phyloP scores from a whole-genome alignment of 2,797 vertebrate species.

The Pseudopleuronectes americanus region DNA sequence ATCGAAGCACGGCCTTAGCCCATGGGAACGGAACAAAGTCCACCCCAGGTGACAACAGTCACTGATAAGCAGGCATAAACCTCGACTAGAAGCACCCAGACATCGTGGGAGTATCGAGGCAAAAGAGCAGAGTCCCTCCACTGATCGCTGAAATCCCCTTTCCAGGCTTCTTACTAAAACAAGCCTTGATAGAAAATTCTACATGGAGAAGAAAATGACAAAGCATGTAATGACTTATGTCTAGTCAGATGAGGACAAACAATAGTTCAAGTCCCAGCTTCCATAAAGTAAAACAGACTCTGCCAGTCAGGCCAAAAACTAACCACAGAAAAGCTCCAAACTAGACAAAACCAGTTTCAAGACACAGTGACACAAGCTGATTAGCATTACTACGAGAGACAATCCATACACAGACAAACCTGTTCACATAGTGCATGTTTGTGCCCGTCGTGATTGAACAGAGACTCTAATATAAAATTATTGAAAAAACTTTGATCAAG shows the following conservation, averaged over 20 bases:
- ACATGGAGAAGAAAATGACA: no score
- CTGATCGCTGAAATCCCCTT: not conserved
- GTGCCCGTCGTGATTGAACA: not conserved
- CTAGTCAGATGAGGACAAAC: conserved; percentile 2
- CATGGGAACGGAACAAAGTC: conserved; percentile 62
- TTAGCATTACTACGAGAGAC: not conserved
- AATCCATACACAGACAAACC: not conserved
- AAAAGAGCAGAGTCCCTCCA: not conserved
- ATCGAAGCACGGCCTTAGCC: conserved; percentile 8
- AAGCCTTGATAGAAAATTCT: no score
- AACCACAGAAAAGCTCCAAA: not conserved
- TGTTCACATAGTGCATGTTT: not conserved
- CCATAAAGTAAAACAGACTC: not conserved
- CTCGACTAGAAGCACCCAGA: not conserved
- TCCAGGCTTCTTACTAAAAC: no score
- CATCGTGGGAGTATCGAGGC: conserved; percentile 3
- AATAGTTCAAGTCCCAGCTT: not conserved
- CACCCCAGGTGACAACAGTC: conserved; percentile 41
- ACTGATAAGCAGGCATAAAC: conserved; percentile 62
- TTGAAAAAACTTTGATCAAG: not conserved
- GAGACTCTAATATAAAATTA: not conserved
- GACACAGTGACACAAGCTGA: not conserved
- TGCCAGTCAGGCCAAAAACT: not conserved
- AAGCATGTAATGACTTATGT: no score
- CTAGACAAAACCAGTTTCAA: not conserved